Percentiles rank a stretch among this genome's conserved stretches.
These are phyloP conservation scores for Dasyprocta punctata DNA, from an alignment of 2,113 vertebrate species.

Conservation along the genomic window DNA sequence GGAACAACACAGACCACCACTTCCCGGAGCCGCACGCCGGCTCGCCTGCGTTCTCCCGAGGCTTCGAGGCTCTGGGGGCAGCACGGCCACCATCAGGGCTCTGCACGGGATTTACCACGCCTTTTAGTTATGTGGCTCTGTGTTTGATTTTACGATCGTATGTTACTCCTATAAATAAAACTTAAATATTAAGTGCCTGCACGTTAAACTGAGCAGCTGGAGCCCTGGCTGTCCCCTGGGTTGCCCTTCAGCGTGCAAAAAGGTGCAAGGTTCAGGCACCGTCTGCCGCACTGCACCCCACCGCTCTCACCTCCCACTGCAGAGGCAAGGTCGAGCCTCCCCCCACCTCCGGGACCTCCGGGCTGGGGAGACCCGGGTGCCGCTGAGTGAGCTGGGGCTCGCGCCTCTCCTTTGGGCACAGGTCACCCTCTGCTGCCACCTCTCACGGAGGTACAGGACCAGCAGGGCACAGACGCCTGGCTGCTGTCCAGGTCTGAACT, in stretches of 20 bases:
- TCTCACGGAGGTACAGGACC: no score
- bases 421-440: background rate
- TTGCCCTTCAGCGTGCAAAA: no score
- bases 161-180: background rate
- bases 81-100: background rate
- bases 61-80: background rate
- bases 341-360: background rate
- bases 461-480: background rate
- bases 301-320: no score
- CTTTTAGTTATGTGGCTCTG: background rate
- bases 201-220: background rate
- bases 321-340: no score
- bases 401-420: background rate
- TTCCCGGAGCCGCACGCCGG: background rate
- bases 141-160: background rate
- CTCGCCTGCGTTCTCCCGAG: background rate
- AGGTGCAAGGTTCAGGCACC: background rate
- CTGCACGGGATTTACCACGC: background rate
- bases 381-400: background rate
- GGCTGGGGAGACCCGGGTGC: background rate
- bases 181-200: background rate
- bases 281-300: background rate
- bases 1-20: accelerated
- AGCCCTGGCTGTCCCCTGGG: background rate
- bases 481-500: no score